phyloP scores from a whole-genome alignment of 2,113 vertebrate species.

The Paracanthobrama guichenoti region DNA sequence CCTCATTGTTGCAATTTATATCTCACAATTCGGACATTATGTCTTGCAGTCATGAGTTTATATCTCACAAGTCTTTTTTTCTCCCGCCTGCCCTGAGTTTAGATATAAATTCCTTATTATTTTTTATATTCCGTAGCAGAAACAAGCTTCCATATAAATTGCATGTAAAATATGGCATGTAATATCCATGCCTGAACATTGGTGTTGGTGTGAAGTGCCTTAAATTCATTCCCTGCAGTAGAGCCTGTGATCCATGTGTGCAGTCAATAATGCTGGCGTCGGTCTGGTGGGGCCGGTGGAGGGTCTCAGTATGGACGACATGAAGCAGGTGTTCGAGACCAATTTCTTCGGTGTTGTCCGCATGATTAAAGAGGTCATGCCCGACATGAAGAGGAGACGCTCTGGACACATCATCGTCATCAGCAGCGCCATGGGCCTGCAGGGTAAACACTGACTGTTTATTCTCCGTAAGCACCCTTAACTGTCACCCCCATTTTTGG shows the following conservation, averaged over 20 bases:
- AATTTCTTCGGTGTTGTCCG: slow-evolving; percentile 76
- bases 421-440: slow-evolving; percentile 78
- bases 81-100: too few species aligned
- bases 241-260: not conserved
- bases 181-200: not conserved
- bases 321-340: slow-evolving; percentile 76
- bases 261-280: slow-evolving; percentile 77
- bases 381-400: slow-evolving; percentile 74
- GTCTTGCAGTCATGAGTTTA: not conserved
- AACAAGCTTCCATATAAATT: too few species aligned
- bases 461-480: not conserved
- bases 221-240: not conserved
- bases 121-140: too few species aligned
- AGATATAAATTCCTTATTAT: not conserved
- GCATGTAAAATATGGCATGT: not conserved
- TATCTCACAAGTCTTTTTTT: too few species aligned
- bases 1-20: not conserved
- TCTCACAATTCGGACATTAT: not conserved
- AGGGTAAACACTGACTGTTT: slow-evolving; percentile 59
- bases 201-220: not conserved
- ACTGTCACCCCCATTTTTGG: too few species aligned
- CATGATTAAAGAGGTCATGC: slow-evolving; percentile 78
- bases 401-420: slow-evolving; percentile 75
- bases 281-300: slow-evolving; percentile 76
- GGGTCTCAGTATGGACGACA: slow-evolving; percentile 74